Evolutionary conservation across 2,888 invertebrate genomes (phyloP).

Genomic region (Plagiodera versicolora): DNA sequence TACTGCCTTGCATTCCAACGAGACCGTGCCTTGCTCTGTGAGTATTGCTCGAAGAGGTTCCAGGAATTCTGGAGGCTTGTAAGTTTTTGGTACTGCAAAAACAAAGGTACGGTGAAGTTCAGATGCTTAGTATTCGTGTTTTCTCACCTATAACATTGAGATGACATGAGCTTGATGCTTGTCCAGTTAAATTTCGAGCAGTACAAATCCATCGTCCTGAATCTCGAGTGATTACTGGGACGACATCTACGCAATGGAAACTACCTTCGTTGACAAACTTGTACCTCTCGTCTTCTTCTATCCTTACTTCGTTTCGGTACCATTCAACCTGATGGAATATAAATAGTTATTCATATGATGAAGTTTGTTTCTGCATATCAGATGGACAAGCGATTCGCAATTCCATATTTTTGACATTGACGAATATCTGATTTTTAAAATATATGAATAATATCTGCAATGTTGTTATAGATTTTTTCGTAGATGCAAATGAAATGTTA

Average conservation of each 20-base stretch:
- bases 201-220: slow-evolving; percentile 85
- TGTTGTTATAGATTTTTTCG: too few species aligned
- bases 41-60: slow-evolving; percentile 80
- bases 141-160: slow-evolving; percentile 73
- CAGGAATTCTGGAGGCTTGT: slow-evolving; percentile 84
- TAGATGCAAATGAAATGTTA: too few species aligned
- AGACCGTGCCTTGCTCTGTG: slow-evolving; percentile 86
- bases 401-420: too few species aligned
- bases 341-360: too few species aligned
- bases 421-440: too few species aligned
- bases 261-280: slow-evolving; percentile 80
- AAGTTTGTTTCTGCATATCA: neutral
- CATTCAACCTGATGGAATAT: slow-evolving; percentile 86
- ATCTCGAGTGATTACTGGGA: slow-evolving; percentile 79
- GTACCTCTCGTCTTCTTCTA: slow-evolving; percentile 75
- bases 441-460: too few species aligned
- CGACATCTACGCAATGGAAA: slow-evolving; percentile 83
- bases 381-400: too few species aligned
- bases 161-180: slow-evolving; percentile 74
- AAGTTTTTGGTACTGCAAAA: slow-evolving; percentile 81
- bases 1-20: slow-evolving; percentile 87
- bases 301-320: slow-evolving; percentile 79
- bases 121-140: too few species aligned
- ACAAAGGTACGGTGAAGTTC: too few species aligned
- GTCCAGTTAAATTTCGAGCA: slow-evolving; percentile 75